A percentile compares a stretch with the other conserved stretches of the same genome.
Evolutionary conservation across 2,113 vertebrate genomes (phyloP).

Genomic region (Muntiacus muntjak): DNA sequence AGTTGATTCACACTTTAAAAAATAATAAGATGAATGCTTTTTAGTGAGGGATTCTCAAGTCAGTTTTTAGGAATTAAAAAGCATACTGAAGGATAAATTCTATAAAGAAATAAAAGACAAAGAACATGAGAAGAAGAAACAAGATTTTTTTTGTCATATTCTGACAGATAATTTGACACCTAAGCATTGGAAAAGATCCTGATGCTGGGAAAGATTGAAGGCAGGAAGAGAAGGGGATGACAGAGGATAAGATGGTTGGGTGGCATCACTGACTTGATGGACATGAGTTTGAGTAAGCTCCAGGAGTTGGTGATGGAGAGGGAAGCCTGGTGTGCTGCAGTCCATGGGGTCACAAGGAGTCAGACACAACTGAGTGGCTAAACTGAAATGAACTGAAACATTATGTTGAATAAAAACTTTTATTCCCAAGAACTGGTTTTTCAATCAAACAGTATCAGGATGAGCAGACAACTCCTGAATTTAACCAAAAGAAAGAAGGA

Average conservation of each 20-base stretch:
- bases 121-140: not conserved
- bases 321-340: not conserved
- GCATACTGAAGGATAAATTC: not conserved
- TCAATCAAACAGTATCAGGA: not conserved
- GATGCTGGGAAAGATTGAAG: not conserved
- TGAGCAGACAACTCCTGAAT: not conserved
- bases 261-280: not conserved
- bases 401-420: not conserved
- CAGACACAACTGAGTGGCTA: fast-evolving
- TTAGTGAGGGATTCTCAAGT: not conserved
- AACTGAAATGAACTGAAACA: not conserved
- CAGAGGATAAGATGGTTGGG: not conserved
- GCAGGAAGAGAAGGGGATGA: not conserved
- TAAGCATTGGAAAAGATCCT: not conserved
- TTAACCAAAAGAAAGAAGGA: not conserved
- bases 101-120: not conserved
- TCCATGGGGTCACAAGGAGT: not conserved
- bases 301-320: not conserved
- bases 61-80: not conserved
- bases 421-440: not conserved
- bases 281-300: not conserved
- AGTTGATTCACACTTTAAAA: not conserved
- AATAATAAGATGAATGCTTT: not conserved
- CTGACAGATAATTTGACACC: not conserved
- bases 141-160: not conserved